Evolutionary conservation across 1,140 invertebrate species (phyloP), one percentile per base, ranked within the genome.

Genomic region (Euura lappo): DNA sequence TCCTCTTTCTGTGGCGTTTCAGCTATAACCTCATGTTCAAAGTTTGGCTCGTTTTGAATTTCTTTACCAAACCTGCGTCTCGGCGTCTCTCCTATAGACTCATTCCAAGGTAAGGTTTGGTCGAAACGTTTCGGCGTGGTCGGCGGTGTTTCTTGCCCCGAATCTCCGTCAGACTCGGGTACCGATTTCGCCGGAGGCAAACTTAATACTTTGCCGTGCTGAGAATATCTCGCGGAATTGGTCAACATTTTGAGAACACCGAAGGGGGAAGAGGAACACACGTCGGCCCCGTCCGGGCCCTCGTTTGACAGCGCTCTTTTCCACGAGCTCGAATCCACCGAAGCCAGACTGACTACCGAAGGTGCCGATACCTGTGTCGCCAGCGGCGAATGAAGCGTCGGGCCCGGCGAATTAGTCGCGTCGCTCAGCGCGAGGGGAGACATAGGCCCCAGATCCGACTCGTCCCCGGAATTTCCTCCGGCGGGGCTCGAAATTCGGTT

Each of bases 381-480:
- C 13, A 78, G 42, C 8, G 79, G 78, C 3, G 80, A 83, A 2
- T 78, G 8, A 51, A 76, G 80, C 44, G 75, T 70, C 65, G 77
- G 73, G 6, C 76, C 81, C 46, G 84, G 77, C 4, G 83, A 84
- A 74, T 79, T 82, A 67, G 75, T 81, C 7, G 68, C 72, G 64
- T 85, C 83, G 1, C 80, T 83, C 2, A 78, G 13, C 8, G 75
- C 74, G 5, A 86, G 47, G 4, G 86, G 84, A 3, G 84, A 86
- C 82, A 87, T 84, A 2, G 81, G 83, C 1, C 82, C 79, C 8
- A 86, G 74, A 60, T 85, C 85, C 1, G 85, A 86, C 0, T 87
- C 86, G 0, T 82, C 79, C 44, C 78, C 85, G 51, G 51, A 60
- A n/a, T 60, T 60, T 60, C 51, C 51, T 60, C 51, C 51, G 13